Conservation (phyloP, 35 echinoderm and acorn worm species). For the Ptychodera flava region DNA sequence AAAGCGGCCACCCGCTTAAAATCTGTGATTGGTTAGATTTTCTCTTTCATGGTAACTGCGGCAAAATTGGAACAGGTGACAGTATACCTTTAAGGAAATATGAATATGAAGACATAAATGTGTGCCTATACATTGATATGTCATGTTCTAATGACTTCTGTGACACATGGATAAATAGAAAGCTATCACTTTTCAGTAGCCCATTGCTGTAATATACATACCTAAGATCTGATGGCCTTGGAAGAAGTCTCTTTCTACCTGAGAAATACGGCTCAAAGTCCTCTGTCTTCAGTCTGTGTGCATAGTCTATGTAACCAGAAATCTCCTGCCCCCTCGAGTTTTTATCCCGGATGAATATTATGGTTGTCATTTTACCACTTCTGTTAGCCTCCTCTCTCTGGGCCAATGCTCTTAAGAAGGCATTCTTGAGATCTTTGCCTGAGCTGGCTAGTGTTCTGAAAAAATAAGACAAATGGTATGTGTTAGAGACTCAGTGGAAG, state of each 20-base stretch:
- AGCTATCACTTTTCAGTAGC: too few species aligned
- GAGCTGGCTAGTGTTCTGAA: slow-evolving; percentile 87
- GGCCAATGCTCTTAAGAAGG: slow-evolving; percentile 84
- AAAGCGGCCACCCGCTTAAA: too few species aligned
- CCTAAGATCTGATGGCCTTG: slow-evolving; percentile 95
- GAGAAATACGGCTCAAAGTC: slow-evolving; percentile 97
- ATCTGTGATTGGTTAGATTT: too few species aligned
- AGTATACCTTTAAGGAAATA: too few species aligned
- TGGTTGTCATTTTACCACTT: slow-evolving; percentile 98
- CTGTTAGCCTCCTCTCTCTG: slow-evolving; percentile 95
- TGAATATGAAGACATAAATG: too few species aligned
- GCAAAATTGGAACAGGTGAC: too few species aligned
- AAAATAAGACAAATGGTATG: background rate
- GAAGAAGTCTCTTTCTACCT: slow-evolving; percentile 82
- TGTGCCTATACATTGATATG: too few species aligned
- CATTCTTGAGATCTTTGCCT: slow-evolving; percentile 92
- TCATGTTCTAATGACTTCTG: too few species aligned
- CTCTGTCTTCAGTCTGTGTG: slow-evolving; percentile 89
- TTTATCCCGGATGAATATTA: slow-evolving; percentile 98
- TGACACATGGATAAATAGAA: too few species aligned
- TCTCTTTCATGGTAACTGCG: too few species aligned
- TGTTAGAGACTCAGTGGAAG: background rate
- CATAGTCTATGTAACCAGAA: slow-evolving; percentile 97
- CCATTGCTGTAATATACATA: too few species aligned
- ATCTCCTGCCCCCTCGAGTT: slow-evolving; percentile 88